Conservation (phyloP, 2,113 vertebrate species). For the Cryptotis parvus region DNA sequence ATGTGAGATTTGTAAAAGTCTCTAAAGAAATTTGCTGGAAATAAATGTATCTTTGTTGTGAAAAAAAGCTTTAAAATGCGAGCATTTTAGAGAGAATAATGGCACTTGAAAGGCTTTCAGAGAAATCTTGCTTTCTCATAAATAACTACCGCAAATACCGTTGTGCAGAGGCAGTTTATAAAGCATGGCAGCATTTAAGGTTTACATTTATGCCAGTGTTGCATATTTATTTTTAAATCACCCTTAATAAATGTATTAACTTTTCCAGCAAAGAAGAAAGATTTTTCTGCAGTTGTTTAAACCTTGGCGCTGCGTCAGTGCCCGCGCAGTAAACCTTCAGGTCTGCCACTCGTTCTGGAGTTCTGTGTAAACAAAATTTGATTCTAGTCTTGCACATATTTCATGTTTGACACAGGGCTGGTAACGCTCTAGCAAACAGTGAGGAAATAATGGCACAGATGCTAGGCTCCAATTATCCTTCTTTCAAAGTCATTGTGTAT, state of each 20-base stretch:
- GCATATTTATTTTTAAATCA: conserved; percentile 12
- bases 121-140: background rate
- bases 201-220: background rate
- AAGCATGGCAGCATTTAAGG: conserved; percentile 32
- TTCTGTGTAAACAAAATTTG: too few species aligned
- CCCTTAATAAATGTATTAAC: conserved; percentile 29
- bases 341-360: background rate
- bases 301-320: conserved; percentile 10
- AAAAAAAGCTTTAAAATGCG: background rate
- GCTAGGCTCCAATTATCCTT: background rate
- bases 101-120: background rate
- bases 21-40: conserved; percentile 48
- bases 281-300: background rate
- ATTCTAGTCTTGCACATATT: background rate
- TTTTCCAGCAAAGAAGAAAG: conserved; percentile 3
- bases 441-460: background rate
- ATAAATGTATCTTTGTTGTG: conserved; percentile 3
- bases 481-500: too few species aligned
- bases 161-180: conserved; percentile 9
- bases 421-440: background rate
- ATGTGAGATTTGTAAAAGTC: background rate
- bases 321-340: conserved; percentile 11
- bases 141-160: conserved; percentile 28
- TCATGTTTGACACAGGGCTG: background rate
- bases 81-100: conserved; percentile 23